These are phyloP conservation scores for Pipra filicauda DNA, from an alignment of 2,113 vertebrate species.

Conservation along the genomic window DNA sequence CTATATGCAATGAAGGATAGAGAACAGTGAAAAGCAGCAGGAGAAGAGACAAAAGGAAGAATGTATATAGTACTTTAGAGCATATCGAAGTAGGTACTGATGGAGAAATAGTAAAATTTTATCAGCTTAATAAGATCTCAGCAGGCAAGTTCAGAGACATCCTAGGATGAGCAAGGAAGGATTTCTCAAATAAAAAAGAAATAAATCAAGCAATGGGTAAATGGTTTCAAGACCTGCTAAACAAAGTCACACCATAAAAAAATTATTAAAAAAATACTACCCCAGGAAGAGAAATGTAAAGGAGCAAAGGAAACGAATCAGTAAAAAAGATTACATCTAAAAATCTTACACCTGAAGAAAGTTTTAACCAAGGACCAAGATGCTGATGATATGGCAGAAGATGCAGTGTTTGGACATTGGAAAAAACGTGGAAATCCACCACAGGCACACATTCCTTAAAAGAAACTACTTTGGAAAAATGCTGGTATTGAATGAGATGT, in stretches of 20 bases:
- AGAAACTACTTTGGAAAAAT: background rate
- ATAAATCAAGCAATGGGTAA: background rate
- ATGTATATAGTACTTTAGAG: background rate
- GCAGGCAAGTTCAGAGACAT: background rate
- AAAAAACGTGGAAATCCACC: background rate
- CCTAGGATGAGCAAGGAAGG: background rate
- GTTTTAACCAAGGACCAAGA: background rate
- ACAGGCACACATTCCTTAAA: background rate
- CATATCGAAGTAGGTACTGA: background rate
- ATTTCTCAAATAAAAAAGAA: background rate
- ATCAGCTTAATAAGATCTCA: background rate
- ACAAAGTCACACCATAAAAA: background rate
- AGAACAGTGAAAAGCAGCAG: background rate
- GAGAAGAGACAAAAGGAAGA: background rate
- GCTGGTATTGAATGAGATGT: background rate
- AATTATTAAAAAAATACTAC: background rate
- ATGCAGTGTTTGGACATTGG: background rate
- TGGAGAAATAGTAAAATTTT: background rate
- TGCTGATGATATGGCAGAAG: background rate
- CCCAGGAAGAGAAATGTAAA: background rate
- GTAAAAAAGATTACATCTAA: background rate
- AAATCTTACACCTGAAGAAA: background rate
- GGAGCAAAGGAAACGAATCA: background rate
- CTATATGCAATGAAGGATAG: background rate
- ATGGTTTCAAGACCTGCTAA: background rate